These are phyloP conservation scores for Riparia riparia DNA, from an alignment of 2,113 vertebrate species.

Conservation along the genomic window DNA sequence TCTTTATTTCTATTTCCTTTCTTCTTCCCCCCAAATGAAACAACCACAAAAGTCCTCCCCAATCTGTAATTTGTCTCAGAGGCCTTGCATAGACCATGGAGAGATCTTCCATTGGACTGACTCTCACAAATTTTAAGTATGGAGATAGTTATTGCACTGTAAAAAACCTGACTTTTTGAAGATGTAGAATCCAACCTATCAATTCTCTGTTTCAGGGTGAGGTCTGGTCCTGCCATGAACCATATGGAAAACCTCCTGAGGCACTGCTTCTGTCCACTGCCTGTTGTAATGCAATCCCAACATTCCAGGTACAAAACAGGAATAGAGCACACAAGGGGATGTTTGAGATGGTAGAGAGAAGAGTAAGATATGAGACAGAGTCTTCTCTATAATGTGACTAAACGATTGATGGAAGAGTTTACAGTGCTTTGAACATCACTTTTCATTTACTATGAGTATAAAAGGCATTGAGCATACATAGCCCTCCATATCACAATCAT, in stretches of 20 bases:
- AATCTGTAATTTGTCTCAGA: not conserved
- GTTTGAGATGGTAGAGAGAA: not conserved
- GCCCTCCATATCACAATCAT: slow-evolving; percentile 30
- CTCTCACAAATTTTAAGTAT: not conserved
- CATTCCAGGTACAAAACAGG: not conserved
- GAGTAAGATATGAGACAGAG: slow-evolving; percentile 7
- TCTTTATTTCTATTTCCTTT: fast-evolving
- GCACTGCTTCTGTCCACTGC: not conserved
- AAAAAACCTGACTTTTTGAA: not conserved
- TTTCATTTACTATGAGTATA: slow-evolving; percentile 25
- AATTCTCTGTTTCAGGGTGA: not conserved
- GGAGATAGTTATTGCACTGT: not conserved
- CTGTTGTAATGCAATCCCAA: not conserved
- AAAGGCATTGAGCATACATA: not conserved
- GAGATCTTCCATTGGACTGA: not conserved
- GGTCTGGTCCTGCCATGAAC: not conserved
- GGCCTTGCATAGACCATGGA: not conserved
- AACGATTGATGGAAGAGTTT: slow-evolving; percentile 52
- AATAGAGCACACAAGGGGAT: not conserved
- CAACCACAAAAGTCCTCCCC: fast-evolving
- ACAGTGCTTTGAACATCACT: slow-evolving; percentile 29
- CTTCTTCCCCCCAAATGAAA: fast-evolving
- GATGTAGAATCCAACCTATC: fast-evolving
- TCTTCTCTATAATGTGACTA: slow-evolving; percentile 28
- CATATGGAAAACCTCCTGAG: not conserved